Base-by-base conservation (phyloP, 2,797 vertebrate genomes). In the Zalophus californianus region DNA sequence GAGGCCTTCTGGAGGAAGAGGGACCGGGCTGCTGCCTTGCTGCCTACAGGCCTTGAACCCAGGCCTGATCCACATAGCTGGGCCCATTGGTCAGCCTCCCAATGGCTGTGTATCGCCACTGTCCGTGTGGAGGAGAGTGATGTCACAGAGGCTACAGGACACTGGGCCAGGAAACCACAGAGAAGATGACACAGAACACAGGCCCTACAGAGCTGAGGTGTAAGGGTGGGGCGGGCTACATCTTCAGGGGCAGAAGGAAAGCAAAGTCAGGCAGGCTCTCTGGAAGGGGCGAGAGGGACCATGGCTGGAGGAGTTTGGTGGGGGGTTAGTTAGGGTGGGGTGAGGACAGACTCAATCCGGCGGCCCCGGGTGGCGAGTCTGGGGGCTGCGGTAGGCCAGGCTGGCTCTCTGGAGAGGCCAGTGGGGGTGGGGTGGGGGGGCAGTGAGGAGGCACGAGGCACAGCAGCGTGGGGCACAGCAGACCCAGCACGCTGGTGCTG, bases 401-500 rank as follows among this genome's bases (percentile, higher is more conserved):
- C 60, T 91, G 62, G 62, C 48, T 82, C 16, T 96, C 50, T 29
- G 32, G 70, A 56, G 83, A 64, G 41, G 15, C 35, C 35, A 2
- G 20, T 27, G 7, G 15, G 56, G 29, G 15, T 32, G 27, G 52
- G 13, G 20, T 32, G 27, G 35, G 35, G 35, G 35, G 35, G 2
- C 72, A 38, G 13, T 56, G 80, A 73, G 56, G n/a, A 64, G 29
- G 8, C 52, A 9, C 13, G 48, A 32, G 20, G 23, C 77, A 44
- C 44, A 44, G 44, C 44, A 9, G 44, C 44, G 44, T 8, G 85
- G 54, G 1, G 16, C 56, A 25, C 38, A n/a, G 48, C 18, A 27
- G 48, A 35, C 2, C 4, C 3, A 0, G 3, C 20, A 18, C 0
- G 6, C 10, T 29, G 23, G 58, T 18, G 16, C 21, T 7, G 50